Percentiles rank a stretch among this genome's conserved stretches.
Conservation (phyloP, 2,888 invertebrate genomes). For the Drosophila nigricruria region DNA sequence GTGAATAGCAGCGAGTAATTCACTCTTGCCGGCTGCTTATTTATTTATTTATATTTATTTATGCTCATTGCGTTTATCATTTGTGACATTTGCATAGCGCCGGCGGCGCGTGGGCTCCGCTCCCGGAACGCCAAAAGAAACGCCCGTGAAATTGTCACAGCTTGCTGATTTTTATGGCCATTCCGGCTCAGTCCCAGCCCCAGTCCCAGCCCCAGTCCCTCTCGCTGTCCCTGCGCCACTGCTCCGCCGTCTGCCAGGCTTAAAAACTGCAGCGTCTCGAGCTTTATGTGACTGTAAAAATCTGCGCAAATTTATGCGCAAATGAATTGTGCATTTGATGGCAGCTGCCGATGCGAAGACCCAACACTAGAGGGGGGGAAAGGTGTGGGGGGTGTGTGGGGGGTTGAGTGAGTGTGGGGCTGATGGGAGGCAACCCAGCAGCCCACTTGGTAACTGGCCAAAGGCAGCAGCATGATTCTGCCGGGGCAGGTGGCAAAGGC, state of each 20-base stretch:
- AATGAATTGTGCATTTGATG: constrained; percentile 80
- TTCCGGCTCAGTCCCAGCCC: constrained; percentile 5
- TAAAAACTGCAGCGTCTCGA: constrained; percentile 58
- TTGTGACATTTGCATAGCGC: constrained; percentile 82
- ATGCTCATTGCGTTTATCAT: constrained; percentile 81
- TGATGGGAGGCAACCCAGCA: background rate
- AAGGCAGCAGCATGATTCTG: constrained; percentile 5
- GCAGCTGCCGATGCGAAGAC: constrained; percentile 50
- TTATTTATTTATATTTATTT: constrained; percentile 70
- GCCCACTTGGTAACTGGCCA: constrained; percentile 22
- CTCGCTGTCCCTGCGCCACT: no score
- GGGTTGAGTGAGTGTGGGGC: background rate
- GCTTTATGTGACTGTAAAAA: constrained; percentile 68
- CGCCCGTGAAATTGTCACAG: constrained; percentile 78
- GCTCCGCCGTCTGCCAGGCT: constrained; percentile 18
- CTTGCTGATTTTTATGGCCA: constrained; percentile 68
- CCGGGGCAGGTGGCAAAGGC: constrained; percentile 14
- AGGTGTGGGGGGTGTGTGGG: background rate
- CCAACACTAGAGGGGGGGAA: background rate
- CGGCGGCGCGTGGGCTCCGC: constrained; percentile 66
- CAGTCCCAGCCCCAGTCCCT: background rate
- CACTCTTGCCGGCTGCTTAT: constrained; percentile 19
- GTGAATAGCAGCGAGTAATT: constrained; percentile 34
- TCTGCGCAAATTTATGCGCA: constrained; percentile 76
- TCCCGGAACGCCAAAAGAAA: constrained; percentile 45